Evolutionary conservation across 2,797 vertebrate species (phyloP).

Genomic region (Sebastes taczanowskii): DNA sequence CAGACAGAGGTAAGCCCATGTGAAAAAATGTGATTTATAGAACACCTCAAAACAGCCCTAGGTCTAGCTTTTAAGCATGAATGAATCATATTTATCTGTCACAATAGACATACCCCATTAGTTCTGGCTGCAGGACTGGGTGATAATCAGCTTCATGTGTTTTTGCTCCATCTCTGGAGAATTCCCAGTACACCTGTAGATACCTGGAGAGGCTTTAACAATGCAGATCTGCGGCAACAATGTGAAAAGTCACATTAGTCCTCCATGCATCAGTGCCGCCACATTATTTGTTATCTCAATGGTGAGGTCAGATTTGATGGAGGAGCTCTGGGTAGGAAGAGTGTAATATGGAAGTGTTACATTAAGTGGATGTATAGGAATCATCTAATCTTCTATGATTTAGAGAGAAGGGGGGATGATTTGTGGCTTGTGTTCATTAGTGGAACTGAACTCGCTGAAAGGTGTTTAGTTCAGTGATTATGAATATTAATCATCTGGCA

Average conservation of each 20-base stretch:
- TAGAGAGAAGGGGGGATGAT: not conserved
- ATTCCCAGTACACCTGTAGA: not conserved
- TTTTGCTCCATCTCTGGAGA: not conserved
- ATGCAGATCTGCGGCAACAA: not conserved
- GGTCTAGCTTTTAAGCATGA: conserved; percentile 18
- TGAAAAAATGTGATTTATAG: conserved; percentile 12
- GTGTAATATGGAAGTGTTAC: not conserved
- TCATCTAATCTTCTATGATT: not conserved
- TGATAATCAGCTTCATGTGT: conserved; percentile 8
- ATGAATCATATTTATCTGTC: conserved; percentile 32
- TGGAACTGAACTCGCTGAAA: not conserved
- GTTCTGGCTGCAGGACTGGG: not conserved
- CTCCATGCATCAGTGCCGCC: not conserved
- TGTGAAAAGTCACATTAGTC: not conserved
- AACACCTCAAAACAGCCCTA: conserved; percentile 10
- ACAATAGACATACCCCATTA: conserved; percentile 16
- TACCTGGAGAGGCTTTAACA: not conserved
- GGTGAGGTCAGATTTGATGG: not conserved
- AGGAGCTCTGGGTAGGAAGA: not conserved
- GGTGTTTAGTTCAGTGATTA: not conserved
- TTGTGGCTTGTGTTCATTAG: not conserved
- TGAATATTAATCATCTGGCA: not conserved
- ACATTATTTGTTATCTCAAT: not conserved
- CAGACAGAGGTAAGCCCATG: not conserved
- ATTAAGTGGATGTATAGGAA: not conserved